A percentile compares a stretch with the other conserved stretches of the same genome.
Conservation (phyloP, 2,113 vertebrate species). For the Otocyon megalotis region DNA sequence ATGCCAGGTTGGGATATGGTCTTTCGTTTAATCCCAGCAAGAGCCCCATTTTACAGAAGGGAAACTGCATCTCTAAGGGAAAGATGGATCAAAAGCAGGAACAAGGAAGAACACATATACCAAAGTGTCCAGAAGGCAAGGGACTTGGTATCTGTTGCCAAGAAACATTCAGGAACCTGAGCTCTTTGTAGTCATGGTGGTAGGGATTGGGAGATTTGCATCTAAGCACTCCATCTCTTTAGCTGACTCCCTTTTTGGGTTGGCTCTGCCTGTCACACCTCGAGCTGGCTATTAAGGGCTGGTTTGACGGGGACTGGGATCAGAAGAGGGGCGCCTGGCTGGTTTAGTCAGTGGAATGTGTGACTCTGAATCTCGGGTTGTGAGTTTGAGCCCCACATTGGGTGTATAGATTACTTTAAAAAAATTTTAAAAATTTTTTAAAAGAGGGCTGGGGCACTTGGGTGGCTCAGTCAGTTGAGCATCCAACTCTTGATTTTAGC, state of each 20-base stretch:
- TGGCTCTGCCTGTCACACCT: conserved; percentile 13
- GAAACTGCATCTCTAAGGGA: conserved; percentile 24
- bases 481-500: neutral
- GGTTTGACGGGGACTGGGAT: neutral
- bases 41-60: conserved; percentile 63
- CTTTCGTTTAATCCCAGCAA: conserved; percentile 53
- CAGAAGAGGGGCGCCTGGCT: conserved; percentile 6
- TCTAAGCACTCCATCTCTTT: conserved; percentile 17
- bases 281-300: conserved; percentile 28
- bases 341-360: neutral
- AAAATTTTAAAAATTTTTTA: neutral
- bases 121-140: conserved; percentile 32
- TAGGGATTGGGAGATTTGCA: conserved; percentile 43
- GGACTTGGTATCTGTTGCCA: conserved; percentile 45
- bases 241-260: conserved; percentile 1
- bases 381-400: neutral
- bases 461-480: neutral
- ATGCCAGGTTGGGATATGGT: conserved; percentile 25
- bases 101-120: neutral
- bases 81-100: conserved; percentile 57
- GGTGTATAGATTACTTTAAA: neutral
- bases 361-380: neutral
- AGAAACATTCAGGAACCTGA: conserved; percentile 53
- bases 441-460: neutral
- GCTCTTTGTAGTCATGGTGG: conserved; percentile 33